Base-by-base conservation (phyloP, 2,113 vertebrate genomes). In the Microcebus griseorufus region DNA sequence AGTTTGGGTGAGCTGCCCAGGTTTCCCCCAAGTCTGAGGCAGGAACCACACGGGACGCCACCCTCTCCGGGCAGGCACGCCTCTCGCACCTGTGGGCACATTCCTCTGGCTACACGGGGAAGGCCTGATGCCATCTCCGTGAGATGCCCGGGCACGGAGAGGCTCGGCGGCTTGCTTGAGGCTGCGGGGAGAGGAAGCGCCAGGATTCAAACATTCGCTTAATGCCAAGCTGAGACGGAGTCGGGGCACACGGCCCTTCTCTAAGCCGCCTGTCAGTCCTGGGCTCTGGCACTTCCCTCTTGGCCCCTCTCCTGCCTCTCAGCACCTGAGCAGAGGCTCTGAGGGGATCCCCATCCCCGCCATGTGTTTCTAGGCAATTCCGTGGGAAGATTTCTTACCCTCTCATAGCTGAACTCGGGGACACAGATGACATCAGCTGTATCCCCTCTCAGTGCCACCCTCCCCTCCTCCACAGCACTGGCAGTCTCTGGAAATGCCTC, bases 31-130 rank as follows among this genome's bases (percentile, higher is more conserved):
- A 65, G 58, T 34, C 42, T 1, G 55, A 85, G 37, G 45, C 85
- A 8, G 3, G 37, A 34, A 16, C 42, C 37, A 18, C 39, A n/a
- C 5, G 9, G 25, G 64, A 16, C 1, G 4, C 1, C 14, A 23
- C 42, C 53, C 48, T 51, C 42, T 0, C 42, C n/a, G 32, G 4
- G 0, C 37, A 1, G 48, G 34, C 48, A 91, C 6, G 14, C 5
- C n/a, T n/a, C 81, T 39, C 20, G 14, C 17, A 42, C 45, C 14
- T 6, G 2, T 0, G 0, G 22, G 10, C 34, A 1, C 5, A 7
- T 6, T 48, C 48, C 11, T 25, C 22, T 70, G 48, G 37, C 18
- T 62, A 73, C 3, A 37, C 4, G 17, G 39, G 25, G 67, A 89
- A 2, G 20, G 53, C 4, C 2, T 2, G 27, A 20, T 23, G 18